phyloP scores from a whole-genome alignment of 2,113 vertebrate genomes.

The Uria aalge region DNA sequence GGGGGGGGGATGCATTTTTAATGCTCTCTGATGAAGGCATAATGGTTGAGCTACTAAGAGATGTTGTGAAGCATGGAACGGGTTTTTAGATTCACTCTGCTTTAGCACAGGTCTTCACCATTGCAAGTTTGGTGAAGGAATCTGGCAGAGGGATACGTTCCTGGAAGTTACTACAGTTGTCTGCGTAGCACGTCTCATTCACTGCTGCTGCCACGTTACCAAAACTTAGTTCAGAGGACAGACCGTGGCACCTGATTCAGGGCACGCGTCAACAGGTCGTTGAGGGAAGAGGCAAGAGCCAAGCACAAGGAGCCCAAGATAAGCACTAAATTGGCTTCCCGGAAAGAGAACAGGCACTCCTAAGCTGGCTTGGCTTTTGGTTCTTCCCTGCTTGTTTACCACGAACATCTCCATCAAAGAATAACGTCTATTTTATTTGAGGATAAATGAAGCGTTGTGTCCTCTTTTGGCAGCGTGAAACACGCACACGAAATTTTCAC shows the following conservation, averaged over 20 bases:
- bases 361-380: not conserved
- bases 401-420: not conserved
- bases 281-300: not conserved
- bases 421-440: not conserved
- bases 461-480: not conserved
- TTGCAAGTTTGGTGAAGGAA: too few relatives aligned
- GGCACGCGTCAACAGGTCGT: accelerated
- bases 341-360: not conserved
- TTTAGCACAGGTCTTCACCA: too few relatives aligned
- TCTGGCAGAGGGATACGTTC: not conserved
- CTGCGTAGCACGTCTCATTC: not conserved
- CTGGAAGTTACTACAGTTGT: not conserved
- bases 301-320: not conserved
- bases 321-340: not conserved
- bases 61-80: too few relatives aligned
- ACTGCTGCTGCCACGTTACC: not conserved
- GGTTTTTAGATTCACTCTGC: too few relatives aligned
- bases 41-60: too few relatives aligned
- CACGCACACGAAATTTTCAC: not conserved
- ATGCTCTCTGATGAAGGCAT: too few relatives aligned
- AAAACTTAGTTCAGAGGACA: not conserved
- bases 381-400: not conserved
- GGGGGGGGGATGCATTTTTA: too few relatives aligned
- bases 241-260: not conserved
- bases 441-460: not conserved